These are phyloP conservation scores for Muricea muricata DNA, from an alignment of 92 coral and sea anemone species.

Conservation along the genomic window DNA sequence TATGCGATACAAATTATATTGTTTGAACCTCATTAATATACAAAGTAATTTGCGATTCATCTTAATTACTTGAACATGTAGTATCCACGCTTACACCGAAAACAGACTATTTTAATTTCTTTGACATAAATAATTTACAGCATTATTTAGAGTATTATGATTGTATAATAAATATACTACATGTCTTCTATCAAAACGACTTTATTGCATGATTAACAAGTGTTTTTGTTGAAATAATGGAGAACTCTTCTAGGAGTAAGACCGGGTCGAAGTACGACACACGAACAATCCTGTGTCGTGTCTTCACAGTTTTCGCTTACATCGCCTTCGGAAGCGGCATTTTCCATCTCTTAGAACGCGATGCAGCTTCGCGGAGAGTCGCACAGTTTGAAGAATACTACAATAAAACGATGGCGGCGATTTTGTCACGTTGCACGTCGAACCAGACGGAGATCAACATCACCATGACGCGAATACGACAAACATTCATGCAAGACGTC, in stretches of 20 bases:
- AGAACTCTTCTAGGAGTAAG: not conserved
- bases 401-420: not conserved
- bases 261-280: not conserved
- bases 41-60: no score
- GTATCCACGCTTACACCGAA: not conserved
- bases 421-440: not conserved
- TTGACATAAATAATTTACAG: constrained; percentile 1
- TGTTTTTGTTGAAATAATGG: no score
- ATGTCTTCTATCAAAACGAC: no score
- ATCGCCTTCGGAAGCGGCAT: constrained; percentile 12
- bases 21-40: no score
- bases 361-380: not conserved
- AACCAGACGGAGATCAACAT: not conserved
- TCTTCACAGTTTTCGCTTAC: not conserved
- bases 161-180: no score
- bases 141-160: no score
- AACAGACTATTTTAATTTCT: not conserved
- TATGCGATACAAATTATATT: not conserved
- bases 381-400: not conserved
- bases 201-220: no score
- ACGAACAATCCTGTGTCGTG: constrained; percentile 10
- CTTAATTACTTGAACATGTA: no score
- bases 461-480: not conserved
- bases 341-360: constrained; percentile 2
- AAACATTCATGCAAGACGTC: not conserved